phyloP scores from a whole-genome alignment of 1,140 invertebrate species.

The Solen grandis region DNA sequence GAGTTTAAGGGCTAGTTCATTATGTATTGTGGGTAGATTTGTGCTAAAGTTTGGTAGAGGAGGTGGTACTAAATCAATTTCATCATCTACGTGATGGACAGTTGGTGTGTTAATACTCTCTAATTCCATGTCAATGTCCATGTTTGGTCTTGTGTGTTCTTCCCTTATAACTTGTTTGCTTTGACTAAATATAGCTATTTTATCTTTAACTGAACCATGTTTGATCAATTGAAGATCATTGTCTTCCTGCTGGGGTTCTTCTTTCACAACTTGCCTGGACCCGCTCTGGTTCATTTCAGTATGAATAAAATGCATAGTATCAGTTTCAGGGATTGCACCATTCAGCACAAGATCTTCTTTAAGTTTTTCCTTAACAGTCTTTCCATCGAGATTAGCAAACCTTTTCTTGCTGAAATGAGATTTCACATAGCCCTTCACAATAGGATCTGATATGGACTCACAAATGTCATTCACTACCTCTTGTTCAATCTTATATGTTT shows the following conservation, averaged over 20 bases:
- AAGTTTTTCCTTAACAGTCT: neutral
- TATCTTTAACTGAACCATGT: conserved; percentile 28
- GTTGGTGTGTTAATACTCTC: neutral
- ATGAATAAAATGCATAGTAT: neutral
- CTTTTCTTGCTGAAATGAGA: conserved; percentile 45
- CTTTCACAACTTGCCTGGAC: neutral
- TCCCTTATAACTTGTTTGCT: neutral
- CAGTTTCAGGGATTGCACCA: neutral
- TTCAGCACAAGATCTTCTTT: neutral
- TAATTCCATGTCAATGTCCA: neutral
- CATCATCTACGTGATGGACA: neutral
- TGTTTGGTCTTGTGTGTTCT: neutral
- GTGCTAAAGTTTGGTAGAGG: conserved; percentile 50
- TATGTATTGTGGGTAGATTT: conserved; percentile 10
- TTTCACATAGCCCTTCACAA: conserved; percentile 51
- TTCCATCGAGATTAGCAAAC: neutral
- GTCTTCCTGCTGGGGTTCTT: neutral
- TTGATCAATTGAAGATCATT: neutral
- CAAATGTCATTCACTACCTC: conserved; percentile 57
- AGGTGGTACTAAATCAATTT: conserved; percentile 10
- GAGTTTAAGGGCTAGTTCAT: conserved; percentile 40
- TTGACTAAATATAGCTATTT: conserved; percentile 44
- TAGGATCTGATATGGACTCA: conserved; percentile 51
- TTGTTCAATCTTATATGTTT: conserved; percentile 48
- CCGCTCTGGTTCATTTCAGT: neutral